Conservation (phyloP, 2,797 vertebrate genomes). For the Sebastes diploproa region DNA sequence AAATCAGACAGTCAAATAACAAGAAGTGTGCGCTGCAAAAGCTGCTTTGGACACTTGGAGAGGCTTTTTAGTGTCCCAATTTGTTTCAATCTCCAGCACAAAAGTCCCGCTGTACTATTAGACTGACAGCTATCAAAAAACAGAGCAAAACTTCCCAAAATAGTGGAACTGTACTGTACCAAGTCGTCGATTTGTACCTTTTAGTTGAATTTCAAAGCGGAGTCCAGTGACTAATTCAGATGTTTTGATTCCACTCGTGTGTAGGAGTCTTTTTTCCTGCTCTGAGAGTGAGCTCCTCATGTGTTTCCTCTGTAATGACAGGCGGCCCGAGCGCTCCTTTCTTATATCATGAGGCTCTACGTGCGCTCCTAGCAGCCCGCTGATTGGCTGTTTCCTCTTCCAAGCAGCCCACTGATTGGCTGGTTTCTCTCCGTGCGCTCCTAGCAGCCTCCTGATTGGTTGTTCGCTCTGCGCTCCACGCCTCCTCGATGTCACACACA, state of each 20-base stretch:
- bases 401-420: no score
- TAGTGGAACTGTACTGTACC: conserved; percentile 85
- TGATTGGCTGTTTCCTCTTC: no score
- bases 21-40: conserved; percentile 62
- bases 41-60: conserved; percentile 51
- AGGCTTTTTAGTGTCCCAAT: conserved; percentile 71
- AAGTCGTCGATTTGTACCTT: conserved; percentile 81
- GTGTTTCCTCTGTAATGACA: conserved; percentile 46
- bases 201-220: conserved; percentile 76
- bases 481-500: conserved; percentile 36
- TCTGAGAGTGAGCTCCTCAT: neutral
- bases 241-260: conserved; percentile 71
- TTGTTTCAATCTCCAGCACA: conserved; percentile 69
- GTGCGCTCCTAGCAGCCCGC: neutral
- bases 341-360: conserved; percentile 37
- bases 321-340: neutral
- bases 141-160: conserved; percentile 82
- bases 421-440: no score
- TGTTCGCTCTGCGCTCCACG: conserved; percentile 24
- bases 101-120: conserved; percentile 76
- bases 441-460: conserved; percentile 62
- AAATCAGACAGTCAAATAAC: conserved; percentile 79
- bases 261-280: conserved; percentile 33
- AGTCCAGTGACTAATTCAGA: conserved; percentile 78
- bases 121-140: conserved; percentile 74